Conservation (phyloP, 2,888 invertebrate species). For the Peribatodes rhomboidaria region DNA sequence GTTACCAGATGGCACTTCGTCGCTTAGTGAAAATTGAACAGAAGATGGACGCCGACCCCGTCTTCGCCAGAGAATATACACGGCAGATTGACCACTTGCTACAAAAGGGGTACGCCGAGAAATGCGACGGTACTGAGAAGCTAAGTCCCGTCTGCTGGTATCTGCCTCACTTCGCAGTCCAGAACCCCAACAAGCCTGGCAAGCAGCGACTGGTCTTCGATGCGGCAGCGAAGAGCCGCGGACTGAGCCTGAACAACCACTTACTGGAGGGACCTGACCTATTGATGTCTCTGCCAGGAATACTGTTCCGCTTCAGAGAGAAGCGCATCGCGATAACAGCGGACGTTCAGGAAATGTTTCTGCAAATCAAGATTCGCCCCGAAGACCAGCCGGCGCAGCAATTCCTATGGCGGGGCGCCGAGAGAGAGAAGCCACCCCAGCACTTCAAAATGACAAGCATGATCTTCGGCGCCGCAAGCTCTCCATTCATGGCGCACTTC, state of each 20-base stretch:
- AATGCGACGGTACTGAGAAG: neutral
- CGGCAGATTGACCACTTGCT: neutral
- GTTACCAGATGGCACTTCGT: neutral
- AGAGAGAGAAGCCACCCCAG: neutral
- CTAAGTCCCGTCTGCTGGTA: neutral
- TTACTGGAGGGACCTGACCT: constrained; percentile 22
- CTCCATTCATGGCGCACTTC: neutral
- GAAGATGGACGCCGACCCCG: neutral
- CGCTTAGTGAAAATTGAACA: neutral
- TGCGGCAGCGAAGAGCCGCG: constrained; percentile 7
- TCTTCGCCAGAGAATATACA: neutral
- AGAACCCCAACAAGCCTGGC: constrained; percentile 14
- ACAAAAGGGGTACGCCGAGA: neutral
- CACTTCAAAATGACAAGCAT: constrained; percentile 9
- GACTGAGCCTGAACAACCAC: constrained; percentile 8
- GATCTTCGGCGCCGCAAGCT: constrained; percentile 4
- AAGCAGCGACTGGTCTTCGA: constrained; percentile 20
- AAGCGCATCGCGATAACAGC: constrained; percentile 6
- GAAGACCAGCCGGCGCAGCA: constrained; percentile 12
- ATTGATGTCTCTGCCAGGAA: constrained; percentile 14
- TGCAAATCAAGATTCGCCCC: constrained; percentile 5
- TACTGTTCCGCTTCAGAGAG: constrained; percentile 19
- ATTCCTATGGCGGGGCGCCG: constrained; percentile 12
- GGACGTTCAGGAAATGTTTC: constrained; percentile 15
- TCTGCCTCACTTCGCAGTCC: neutral